Evolutionary conservation across 2,797 vertebrate species (phyloP).

Genomic region (Tolypeutes matacus): DNA sequence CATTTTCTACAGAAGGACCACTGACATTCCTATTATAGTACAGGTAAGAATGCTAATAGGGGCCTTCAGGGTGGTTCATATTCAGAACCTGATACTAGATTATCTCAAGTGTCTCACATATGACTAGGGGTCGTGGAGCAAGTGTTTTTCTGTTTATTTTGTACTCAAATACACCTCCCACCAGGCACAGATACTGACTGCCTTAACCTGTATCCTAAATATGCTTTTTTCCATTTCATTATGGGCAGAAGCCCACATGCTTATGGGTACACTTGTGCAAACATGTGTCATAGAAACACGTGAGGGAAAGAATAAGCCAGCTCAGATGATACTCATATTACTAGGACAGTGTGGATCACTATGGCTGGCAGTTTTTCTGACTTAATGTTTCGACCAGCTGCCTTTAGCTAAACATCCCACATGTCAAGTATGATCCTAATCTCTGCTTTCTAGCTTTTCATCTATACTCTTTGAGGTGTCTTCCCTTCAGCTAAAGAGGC

Average conservation of each 20-base stretch:
- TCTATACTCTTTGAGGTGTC: neutral
- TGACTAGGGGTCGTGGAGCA: neutral
- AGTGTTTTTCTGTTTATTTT: neutral
- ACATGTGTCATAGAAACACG: neutral
- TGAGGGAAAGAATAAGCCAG: neutral
- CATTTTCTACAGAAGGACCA: conserved; percentile 94
- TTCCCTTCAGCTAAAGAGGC: neutral
- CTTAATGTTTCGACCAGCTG: neutral
- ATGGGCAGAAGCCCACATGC: neutral
- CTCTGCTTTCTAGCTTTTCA: neutral
- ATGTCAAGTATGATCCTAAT: neutral
- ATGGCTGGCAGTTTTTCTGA: conserved; percentile 16
- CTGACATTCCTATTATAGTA: conserved; percentile 91
- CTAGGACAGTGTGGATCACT: neutral
- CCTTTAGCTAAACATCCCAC: neutral
- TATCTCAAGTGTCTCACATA: neutral
- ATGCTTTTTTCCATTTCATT: neutral
- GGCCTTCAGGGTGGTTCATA: neutral
- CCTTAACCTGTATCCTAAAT: conserved; percentile 12
- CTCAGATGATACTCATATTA: neutral
- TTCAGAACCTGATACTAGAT: neutral
- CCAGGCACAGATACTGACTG: neutral
- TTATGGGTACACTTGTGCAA: neutral
- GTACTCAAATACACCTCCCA: neutral
- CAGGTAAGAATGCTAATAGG: conserved; percentile 89